Conservation (phyloP, 1,140 invertebrate genomes). For the Dendroctonus ponderosae region DNA sequence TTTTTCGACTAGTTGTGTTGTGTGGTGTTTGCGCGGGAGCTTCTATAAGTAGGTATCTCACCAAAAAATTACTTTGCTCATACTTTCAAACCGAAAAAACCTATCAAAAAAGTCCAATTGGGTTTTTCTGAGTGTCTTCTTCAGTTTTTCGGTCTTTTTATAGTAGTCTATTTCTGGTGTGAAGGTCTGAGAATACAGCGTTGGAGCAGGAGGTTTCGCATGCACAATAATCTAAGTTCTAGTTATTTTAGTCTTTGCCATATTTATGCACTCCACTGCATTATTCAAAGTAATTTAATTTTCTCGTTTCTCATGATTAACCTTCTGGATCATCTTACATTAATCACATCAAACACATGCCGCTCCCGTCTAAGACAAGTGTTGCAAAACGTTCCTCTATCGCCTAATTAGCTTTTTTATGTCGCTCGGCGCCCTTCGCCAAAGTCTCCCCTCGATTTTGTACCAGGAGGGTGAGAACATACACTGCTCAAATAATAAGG, state of each 20-base stretch:
- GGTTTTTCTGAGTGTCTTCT: too few relatives aligned
- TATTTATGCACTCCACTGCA: too few relatives aligned
- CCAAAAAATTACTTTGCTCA: background rate
- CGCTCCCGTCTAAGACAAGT: conserved; percentile 36
- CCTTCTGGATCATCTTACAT: conserved; percentile 6
- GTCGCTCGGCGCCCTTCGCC: conserved; percentile 20
- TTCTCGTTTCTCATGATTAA: too few relatives aligned
- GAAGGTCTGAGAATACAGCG: too few relatives aligned
- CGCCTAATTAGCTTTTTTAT: conserved; percentile 40
- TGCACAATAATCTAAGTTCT: too few relatives aligned
- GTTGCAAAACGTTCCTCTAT: conserved; percentile 38
- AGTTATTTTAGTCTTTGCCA: too few relatives aligned
- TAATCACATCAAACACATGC: conserved; percentile 32
- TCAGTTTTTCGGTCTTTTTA: too few relatives aligned
- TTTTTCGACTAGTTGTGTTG: conserved; percentile 1
- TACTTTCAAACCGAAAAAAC: too few relatives aligned
- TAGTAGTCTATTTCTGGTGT: too few relatives aligned
- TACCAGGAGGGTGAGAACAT: conserved; percentile 12
- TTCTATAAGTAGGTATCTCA: background rate
- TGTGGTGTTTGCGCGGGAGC: background rate
- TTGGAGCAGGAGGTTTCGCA: too few relatives aligned
- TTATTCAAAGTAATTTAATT: background rate
- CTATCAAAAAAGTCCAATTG: too few relatives aligned
- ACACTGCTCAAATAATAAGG: conserved; percentile 1
- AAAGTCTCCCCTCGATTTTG: conserved; percentile 10